Evolutionary conservation across 2,113 vertebrate species (phyloP).

Genomic region (Vireo altiloquus): DNA sequence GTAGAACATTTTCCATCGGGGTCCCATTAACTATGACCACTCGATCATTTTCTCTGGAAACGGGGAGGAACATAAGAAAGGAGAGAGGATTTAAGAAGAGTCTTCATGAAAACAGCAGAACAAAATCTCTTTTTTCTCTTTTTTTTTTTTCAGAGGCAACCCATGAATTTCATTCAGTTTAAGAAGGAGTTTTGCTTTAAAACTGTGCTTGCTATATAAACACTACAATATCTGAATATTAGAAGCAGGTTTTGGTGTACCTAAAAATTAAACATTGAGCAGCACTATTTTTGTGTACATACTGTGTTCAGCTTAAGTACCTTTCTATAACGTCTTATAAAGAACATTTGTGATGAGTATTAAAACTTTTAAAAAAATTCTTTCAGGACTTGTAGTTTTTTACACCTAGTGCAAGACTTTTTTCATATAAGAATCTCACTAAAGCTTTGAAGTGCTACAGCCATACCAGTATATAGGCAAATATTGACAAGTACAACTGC

Average conservation of each 20-base stretch:
- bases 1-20: slow-evolving; percentile 88
- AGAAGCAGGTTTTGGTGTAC: not conserved
- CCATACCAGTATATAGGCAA: not conserved
- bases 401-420: not conserved
- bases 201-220: not conserved
- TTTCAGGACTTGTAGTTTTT: not conserved
- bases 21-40: slow-evolving; percentile 89
- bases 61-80: not conserved
- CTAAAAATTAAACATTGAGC: not conserved
- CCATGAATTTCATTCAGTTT: not conserved
- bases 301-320: not conserved
- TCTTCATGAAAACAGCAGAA: not conserved
- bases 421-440: not conserved
- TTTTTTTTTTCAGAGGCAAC: accelerated
- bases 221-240: not conserved
- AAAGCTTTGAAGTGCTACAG: not conserved
- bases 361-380: not conserved
- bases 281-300: not conserved
- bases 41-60: slow-evolving; percentile 88
- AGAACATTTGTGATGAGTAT: not conserved
- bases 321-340: not conserved
- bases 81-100: not conserved
- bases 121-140: not conserved
- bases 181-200: not conserved
- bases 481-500: not conserved